Conservation (phyloP, 2,888 invertebrate species). For the Volucella bombylans region DNA sequence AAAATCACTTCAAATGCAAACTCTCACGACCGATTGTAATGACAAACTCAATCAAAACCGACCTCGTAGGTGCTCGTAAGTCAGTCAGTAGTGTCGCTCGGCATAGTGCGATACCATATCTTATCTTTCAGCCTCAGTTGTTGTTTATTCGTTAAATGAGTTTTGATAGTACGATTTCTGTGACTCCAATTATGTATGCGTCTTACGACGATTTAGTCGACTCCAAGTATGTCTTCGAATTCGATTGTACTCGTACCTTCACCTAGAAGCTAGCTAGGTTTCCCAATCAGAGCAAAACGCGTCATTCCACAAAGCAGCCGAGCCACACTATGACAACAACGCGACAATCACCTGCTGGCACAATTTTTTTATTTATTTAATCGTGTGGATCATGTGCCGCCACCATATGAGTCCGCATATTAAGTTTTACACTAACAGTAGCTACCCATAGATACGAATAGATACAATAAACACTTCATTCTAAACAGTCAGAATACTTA, state of each 20-base stretch:
- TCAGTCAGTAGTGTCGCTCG: not conserved
- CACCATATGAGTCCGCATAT: not conserved
- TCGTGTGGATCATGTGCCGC: conserved; percentile 44
- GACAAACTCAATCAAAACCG: conserved; percentile 25
- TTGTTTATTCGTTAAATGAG: not conserved
- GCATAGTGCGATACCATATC: conserved; percentile 7
- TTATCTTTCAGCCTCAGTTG: conserved; percentile 9
- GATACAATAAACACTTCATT: not conserved
- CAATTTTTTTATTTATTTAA: too few relatives aligned
- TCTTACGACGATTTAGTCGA: conserved; percentile 11
- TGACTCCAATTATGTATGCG: conserved; percentile 1
- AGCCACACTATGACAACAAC: not conserved
- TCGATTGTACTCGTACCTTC: too few relatives aligned
- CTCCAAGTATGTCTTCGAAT: not conserved
- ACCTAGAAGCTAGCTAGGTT: not conserved
- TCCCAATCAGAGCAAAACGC: conserved; percentile 50
- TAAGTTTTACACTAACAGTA: not conserved
- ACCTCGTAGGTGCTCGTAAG: not conserved
- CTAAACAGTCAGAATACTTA: conserved; percentile 54
- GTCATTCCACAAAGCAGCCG: not conserved
- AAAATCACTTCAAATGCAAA: too few relatives aligned
- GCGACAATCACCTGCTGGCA: conserved; percentile 28
- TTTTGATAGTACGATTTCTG: not conserved
- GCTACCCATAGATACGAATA: conserved; percentile 2
- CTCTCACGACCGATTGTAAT: conserved; percentile 5